A percentile compares a stretch with the other conserved stretches of the same genome.
Conservation (phyloP, 2,797 vertebrate species). For the Molossus alvarezi region DNA sequence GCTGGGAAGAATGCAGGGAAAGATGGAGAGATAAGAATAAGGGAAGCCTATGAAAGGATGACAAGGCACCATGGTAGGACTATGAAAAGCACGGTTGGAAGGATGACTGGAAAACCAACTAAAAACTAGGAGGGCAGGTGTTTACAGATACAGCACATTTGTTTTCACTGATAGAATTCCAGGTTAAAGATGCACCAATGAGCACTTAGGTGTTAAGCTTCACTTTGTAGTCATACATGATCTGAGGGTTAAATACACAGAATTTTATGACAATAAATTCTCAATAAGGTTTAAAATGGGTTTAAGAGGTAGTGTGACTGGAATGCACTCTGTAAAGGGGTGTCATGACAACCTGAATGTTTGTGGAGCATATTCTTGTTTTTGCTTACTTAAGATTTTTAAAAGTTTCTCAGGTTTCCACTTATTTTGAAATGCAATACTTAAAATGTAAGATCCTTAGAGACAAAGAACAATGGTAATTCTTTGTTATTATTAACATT, state of each 20-base stretch:
- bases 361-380: constrained; percentile 4
- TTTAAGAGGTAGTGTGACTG: neutral
- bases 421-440: constrained; percentile 62
- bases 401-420: constrained; percentile 26
- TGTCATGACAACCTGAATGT: neutral
- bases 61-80: neutral
- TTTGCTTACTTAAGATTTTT: constrained; percentile 62
- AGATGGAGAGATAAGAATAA: neutral
- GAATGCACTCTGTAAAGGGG: neutral
- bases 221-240: neutral
- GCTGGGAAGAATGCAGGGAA: neutral
- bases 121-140: neutral
- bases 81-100: neutral
- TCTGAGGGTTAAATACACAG: neutral
- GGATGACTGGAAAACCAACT: neutral
- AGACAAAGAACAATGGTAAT: neutral
- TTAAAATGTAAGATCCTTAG: constrained; percentile 53
- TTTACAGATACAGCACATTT: neutral
- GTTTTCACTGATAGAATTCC: neutral
- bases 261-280: neutral
- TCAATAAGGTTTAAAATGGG: constrained; percentile 16
- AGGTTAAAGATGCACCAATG: neutral
- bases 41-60: neutral
- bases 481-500: constrained; percentile 41
- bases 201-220: constrained; percentile 23